Percentiles rank a stretch among this genome's conserved stretches.
These are phyloP conservation scores for Cervus canadensis DNA, from an alignment of 2,113 vertebrate species.

Conservation along the genomic window DNA sequence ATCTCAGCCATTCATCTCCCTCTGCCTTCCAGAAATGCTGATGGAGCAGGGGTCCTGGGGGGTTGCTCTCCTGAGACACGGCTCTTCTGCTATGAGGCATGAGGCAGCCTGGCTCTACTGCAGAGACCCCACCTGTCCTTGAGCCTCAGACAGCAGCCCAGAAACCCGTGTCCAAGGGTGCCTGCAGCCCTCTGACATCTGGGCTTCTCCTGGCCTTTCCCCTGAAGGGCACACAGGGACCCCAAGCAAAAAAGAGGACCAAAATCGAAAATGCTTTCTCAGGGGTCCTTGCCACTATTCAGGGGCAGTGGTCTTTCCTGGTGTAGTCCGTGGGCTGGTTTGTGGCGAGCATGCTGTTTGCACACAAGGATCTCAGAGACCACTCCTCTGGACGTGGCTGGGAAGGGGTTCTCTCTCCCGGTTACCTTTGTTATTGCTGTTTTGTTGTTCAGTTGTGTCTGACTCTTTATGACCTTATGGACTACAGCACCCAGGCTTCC, in stretches of 20 bases:
- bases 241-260: background rate
- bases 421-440: background rate
- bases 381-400: accelerated
- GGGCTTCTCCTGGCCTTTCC: accelerated
- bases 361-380: accelerated
- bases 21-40: accelerated
- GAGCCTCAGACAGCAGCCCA: accelerated
- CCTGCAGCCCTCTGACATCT: accelerated
- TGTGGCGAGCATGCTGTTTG: accelerated
- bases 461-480: background rate
- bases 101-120: background rate
- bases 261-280: background rate
- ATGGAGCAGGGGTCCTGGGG: accelerated
- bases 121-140: accelerated
- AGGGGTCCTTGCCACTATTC: accelerated
- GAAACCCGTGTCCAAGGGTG: accelerated
- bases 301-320: accelerated
- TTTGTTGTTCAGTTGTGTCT: background rate
- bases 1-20: background rate
- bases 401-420: accelerated
- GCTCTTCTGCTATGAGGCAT: background rate
- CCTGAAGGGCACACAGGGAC: accelerated
- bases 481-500: background rate
- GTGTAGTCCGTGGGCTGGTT: accelerated
- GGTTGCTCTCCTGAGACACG: accelerated